Conservation (phyloP, 2,888 invertebrate species). For the Drosophila neoperkinsi region DNA sequence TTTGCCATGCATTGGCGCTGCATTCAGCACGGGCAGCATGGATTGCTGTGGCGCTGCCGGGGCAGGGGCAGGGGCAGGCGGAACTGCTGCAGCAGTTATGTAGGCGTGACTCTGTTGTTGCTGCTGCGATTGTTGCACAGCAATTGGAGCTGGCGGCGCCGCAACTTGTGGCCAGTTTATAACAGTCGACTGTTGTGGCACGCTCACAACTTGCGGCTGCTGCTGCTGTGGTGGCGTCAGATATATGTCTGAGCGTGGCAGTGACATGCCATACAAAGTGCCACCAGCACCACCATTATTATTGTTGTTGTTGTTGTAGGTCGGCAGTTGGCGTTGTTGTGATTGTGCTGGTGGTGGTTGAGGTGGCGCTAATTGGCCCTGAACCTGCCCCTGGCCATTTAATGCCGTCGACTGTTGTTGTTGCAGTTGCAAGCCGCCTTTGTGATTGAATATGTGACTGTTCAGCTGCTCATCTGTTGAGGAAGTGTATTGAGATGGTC, state of each 20-base stretch:
- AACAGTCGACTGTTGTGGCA: conserved; percentile 54
- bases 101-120: conserved; percentile 53
- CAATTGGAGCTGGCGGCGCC: conserved; percentile 39
- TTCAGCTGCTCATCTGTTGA: conserved; percentile 85
- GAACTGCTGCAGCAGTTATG: conserved; percentile 34
- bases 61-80: conserved; percentile 11
- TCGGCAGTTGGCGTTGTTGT: conserved; percentile 51
- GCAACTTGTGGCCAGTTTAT: conserved; percentile 70
- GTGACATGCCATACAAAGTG: conserved; percentile 70
- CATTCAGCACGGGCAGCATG: conserved; percentile 53
- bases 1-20: conserved; percentile 53
- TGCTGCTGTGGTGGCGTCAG: conserved; percentile 60
- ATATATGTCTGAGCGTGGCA: conserved; percentile 81
- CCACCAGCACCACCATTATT: conserved; percentile 22
- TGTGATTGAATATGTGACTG: conserved; percentile 91
- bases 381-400: conserved; percentile 67
- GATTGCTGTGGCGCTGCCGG: conserved; percentile 41
- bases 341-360: conserved; percentile 1
- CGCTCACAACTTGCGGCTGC: conserved; percentile 27
- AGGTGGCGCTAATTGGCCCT: conserved; percentile 29
- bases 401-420: conserved; percentile 26
- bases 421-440: conserved; percentile 88
- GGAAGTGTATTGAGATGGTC: conserved; percentile 51
- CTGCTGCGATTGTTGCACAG: conserved; percentile 43
- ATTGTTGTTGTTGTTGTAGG: conserved; percentile 49